Evolutionary conservation across 1,140 invertebrate genomes (phyloP), one percentile per base, ranked within the genome.

Genomic region (Macrobrachium nipponense): DNA sequence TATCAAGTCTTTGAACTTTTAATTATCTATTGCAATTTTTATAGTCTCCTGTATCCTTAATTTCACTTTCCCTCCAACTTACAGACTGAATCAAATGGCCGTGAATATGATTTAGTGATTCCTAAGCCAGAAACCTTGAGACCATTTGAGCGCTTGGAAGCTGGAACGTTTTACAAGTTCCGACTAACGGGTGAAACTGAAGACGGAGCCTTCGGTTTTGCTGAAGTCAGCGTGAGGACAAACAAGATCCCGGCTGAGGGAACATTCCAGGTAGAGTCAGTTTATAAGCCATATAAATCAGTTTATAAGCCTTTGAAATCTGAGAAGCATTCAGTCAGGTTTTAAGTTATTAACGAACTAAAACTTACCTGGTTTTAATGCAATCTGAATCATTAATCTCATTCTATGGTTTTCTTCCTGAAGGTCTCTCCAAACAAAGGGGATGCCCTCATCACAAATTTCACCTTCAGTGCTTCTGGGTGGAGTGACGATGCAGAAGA

Each of bases 371-470:
- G 27, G 4, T 51, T 51, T 51, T 10, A 51, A 51, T 51, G 51
- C 51, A 51, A 51, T 51, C 51, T 51, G 12, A 3, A 6, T 51
- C 7, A 0, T 0, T 51, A 6, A 51, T 12, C 51, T 51, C 51
- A 51, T 51, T 51, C 51, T 5, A 7, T 10, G 12, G 8, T 51
- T 51, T 51, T 20, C 51, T 60, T 80, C 27, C 60, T 80, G 23
- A 59, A 86, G 84, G 84, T 86, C 14, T 61, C 62, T n/a, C 84
- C 84, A 59, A 64, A 18, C 5, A 61, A 5, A 27, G 84, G 84
- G 15, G 62, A 36, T 14, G 84, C 77, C 51, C 77, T 86, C n/a
- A 44, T 80, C 8, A 80, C 77, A 15, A 75, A 80, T 59, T 86
- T 86, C 36, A 75, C 27, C 14, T 86, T 75, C 59, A 86, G 68